These are phyloP conservation scores for Aptenodytes patagonicus DNA, from an alignment of 2,113 vertebrate species.

Conservation along the genomic window DNA sequence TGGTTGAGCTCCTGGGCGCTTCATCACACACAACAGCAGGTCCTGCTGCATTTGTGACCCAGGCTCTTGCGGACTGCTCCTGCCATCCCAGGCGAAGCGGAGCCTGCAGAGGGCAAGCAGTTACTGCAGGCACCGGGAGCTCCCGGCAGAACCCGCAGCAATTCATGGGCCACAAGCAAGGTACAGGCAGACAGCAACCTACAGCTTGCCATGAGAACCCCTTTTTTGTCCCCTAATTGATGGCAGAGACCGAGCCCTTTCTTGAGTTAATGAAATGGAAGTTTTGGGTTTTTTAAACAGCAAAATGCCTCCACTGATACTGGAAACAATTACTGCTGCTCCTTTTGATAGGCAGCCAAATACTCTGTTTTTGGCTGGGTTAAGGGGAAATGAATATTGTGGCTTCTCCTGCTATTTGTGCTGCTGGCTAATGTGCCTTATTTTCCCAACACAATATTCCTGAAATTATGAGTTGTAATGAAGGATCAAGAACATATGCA, in stretches of 20 bases:
- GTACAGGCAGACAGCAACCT: not conserved
- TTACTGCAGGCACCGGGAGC: not conserved
- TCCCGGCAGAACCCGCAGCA: not conserved
- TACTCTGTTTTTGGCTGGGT: not conserved
- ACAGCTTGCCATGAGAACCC: not conserved
- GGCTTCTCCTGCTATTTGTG: not conserved
- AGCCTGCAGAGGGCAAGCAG: not conserved
- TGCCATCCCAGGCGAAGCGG: not conserved
- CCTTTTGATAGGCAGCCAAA: not conserved
- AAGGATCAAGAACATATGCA: not conserved
- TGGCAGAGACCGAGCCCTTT: not conserved
- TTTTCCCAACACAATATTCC: not conserved
- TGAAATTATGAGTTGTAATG: not conserved
- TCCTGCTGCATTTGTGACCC: not conserved
- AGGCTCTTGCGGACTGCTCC: not conserved
- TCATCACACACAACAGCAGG: not conserved
- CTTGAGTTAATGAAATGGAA: not conserved
- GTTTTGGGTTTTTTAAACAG: not conserved
- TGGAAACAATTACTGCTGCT: conserved; percentile 1
- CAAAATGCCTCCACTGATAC: not conserved
- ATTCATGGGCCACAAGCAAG: not conserved
- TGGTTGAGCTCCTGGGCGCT: not conserved
- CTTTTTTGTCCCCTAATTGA: not conserved
- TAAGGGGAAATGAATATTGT: not conserved
- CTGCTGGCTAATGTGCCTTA: not conserved